Evolutionary conservation across 1,140 invertebrate genomes (phyloP), one percentile per base, ranked within the genome.

Genomic region (Drosophila setifemur): DNA sequence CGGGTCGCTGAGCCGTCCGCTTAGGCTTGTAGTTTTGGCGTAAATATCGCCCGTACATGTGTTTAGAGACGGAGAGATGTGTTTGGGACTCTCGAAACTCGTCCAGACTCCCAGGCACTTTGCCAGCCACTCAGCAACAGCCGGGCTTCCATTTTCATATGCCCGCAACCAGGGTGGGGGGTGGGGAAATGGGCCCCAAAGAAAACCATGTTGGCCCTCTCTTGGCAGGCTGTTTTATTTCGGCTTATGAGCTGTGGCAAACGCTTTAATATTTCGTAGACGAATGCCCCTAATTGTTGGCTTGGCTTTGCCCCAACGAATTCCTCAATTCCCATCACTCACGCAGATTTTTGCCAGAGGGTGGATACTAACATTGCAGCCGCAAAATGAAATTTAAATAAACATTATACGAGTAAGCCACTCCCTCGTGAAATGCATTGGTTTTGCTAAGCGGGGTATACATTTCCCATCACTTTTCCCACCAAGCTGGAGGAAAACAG

Each of bases 11-110:
- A 43, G 57, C 49, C 43, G 63, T 29, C 33, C 21, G 57, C 78
- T 64, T 64, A 66, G 47, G 63, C 52, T 42, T 64, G 77, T 85
- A 82, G 79, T 78, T 85, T 73, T 37, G 28, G 69, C 69, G 54
- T 66, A 85, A 83, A 77, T 73, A 83, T 74, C 61, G 69, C 33
- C 52, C 23, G 39, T 45, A 60, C 67, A 40, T 55, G 67, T 49
- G 39, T 42, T 47, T 5, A 9, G 18, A 54, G 45, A 12, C 14
- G 49, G 28, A 18, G 28, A 55, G 61, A 61, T 47, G 43, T 39
- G 19, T 39, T 37, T 8, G 54, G 39, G 18, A 23, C 42, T n/a
- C 18, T 42, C 11, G 43, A 68, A 45, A 40, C 50, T 52, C 39
- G 54, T 31, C 45, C 73, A 57, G 49, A 64, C 57, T 37, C 31